Percentiles rank a stretch among this genome's conserved stretches.
Conservation (phyloP, 2,797 vertebrate species). For the Oreochromis grahami region DNA sequence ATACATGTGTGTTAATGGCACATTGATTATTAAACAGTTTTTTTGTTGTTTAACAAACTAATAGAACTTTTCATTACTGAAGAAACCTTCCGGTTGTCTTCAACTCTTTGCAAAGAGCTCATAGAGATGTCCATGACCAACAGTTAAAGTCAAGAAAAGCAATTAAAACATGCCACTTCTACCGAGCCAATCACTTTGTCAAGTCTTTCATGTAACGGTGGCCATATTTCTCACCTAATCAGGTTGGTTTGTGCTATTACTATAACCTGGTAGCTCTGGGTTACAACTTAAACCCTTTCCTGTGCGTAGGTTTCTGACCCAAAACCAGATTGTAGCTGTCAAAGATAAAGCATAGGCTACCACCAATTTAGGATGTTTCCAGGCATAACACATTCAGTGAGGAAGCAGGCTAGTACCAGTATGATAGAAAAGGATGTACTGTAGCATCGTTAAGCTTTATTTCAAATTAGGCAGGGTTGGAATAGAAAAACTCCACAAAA, state of each 20-base stretch:
- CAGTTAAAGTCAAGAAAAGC: neutral
- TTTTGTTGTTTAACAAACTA: neutral
- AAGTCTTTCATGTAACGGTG: neutral
- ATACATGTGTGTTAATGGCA: neutral
- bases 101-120: neutral
- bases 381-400: neutral
- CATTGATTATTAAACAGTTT: neutral
- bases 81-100: neutral
- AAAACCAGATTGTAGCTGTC: neutral
- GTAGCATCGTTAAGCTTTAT: too few species aligned
- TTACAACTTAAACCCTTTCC: neutral
- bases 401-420: neutral
- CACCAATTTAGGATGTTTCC: neutral
- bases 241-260: neutral
- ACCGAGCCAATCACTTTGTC: neutral
- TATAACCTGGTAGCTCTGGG: neutral
- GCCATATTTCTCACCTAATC: neutral
- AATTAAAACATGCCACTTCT: neutral
- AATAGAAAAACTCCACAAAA: neutral
- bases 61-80: neutral
- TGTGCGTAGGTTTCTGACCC: neutral
- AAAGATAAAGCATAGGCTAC: neutral
- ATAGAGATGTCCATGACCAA: neutral
- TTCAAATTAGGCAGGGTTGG: neutral
- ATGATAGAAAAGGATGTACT: neutral